A percentile compares a stretch with the other conserved stretches of the same genome.
Conservation (phyloP, 1,140 invertebrate genomes). For the Hydropsyche tenuis region DNA sequence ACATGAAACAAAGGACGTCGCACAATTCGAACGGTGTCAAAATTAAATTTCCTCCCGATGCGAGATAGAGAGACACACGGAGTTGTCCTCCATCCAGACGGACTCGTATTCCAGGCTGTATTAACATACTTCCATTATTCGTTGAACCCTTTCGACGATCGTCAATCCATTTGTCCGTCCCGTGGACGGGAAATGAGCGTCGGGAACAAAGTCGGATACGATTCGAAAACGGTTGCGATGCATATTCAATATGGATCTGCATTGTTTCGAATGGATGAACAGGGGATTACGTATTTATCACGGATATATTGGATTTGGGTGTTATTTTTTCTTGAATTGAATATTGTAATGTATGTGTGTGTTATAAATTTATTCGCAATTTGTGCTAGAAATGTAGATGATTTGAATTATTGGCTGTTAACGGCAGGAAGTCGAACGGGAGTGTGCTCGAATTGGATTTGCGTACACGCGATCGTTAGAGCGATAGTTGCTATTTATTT, state of each 20-base stretch:
- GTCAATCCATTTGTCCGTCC: constrained; percentile 45
- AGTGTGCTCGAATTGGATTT: constrained; percentile 3
- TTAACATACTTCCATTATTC: background rate
- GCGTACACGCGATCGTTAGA: background rate
- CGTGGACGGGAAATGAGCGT: constrained; percentile 42
- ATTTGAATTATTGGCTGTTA: constrained; percentile 1
- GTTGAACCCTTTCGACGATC: constrained; percentile 26
- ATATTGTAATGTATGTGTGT: background rate
- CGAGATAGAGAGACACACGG: background rate
- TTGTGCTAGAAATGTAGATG: too few species aligned
- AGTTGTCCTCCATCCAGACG: background rate
- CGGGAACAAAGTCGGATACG: constrained; percentile 45
- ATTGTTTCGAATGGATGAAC: background rate
- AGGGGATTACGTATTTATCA: background rate
- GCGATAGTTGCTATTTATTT: too few species aligned
- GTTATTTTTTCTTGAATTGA: background rate
- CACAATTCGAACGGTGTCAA: background rate
- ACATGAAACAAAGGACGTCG: background rate
- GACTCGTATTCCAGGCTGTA: background rate
- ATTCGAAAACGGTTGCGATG: constrained; percentile 11
- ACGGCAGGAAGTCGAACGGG: constrained; percentile 12
- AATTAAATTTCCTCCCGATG: constrained; percentile 17
- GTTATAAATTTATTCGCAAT: background rate
- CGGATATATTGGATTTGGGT: background rate
- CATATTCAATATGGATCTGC: constrained; percentile 21